Percentiles rank a stretch among this genome's conserved stretches.
These are phyloP conservation scores for Crossocerus cetratus DNA, from an alignment of 2,888 invertebrate genomes.

Conservation along the genomic window DNA sequence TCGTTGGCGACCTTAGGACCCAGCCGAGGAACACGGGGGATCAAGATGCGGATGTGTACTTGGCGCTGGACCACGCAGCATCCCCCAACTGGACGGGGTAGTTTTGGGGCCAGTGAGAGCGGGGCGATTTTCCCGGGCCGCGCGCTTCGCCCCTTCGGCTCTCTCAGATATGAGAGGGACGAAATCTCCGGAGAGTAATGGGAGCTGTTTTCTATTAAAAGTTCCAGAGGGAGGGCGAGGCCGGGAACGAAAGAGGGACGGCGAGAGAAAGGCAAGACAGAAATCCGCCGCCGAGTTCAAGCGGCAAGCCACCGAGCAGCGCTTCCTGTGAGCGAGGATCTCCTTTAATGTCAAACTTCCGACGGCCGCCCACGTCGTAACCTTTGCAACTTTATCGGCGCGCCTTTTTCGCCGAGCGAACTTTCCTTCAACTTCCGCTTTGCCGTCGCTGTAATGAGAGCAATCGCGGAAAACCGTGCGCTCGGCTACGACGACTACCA, in stretches of 20 bases:
- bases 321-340: not conserved
- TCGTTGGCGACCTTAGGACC: slow-evolving; percentile 60
- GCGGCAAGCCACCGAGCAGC: not conserved
- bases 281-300: not conserved
- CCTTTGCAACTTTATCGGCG: not conserved
- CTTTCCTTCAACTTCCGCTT: too few species aligned
- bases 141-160: slow-evolving; percentile 47
- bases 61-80: slow-evolving; percentile 66
- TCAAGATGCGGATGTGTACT: slow-evolving; percentile 55
- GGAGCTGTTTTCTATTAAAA: slow-evolving; percentile 61
- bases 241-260: too few species aligned
- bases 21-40: slow-evolving; percentile 40
- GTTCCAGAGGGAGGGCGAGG: slow-evolving; percentile 29
- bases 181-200: slow-evolving; percentile 56
- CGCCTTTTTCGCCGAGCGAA: not conserved
- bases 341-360: slow-evolving; percentile 4
- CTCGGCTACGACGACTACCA: not conserved
- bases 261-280: too few species aligned
- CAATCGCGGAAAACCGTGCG: too few species aligned
- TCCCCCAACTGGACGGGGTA: slow-evolving; percentile 67
- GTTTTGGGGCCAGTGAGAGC: slow-evolving; percentile 43
- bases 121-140: slow-evolving; percentile 42
- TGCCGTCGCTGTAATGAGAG: too few species aligned
- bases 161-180: slow-evolving; percentile 54
- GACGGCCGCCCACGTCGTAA: not conserved